Evolutionary conservation across 1,140 invertebrate genomes (phyloP), one percentile per base, ranked within the genome.

Genomic region (Vanessa tameamea): DNA sequence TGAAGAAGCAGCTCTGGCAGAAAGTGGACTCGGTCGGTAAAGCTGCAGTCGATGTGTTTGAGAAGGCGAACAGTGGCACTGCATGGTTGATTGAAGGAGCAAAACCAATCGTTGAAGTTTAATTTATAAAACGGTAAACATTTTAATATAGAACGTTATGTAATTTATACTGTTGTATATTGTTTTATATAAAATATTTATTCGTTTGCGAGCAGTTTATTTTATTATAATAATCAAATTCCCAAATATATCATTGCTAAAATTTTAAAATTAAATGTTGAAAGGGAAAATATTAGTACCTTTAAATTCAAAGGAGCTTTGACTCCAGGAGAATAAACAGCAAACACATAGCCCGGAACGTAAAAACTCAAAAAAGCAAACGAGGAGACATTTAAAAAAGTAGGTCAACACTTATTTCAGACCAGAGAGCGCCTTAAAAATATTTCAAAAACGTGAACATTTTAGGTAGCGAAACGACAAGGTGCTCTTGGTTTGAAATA

Each of bases 71-170:
- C 2, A 89, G 83, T 73, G 88, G 87, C 3, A 84, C 85, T 6
- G 87, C 84, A 1, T 91, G 89, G 89, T 63, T 87, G 1, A 86
- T 87, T 57, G 82, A 87, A 78, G 82, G 78, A 0, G 75, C 63
- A 12, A 76, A 82, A 68, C 84, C 85, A 5, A 78, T 89, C 59
- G 64, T 75, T 65, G 70, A 86, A 78, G 82, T 86, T 61, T 69
- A 69, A 76, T 37, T 5, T 37, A 5, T 5, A 37, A 37, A 37
- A 4, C 4, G 31, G n/a, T n/a, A n/a, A n/a, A n/a, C n/a, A n/a
- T n/a, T 37, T 37, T 37, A 43, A 43, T 43, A 43, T 43, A 43
- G 37, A 43, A 43, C 37, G 37, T 43, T 43, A 31, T 31, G 37
- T 43, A 9, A 9, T 43, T 43, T 43, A 43, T 9, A 1, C 37